Percentiles rank a stretch among this genome's conserved stretches.
phyloP scores from a whole-genome alignment of 2,797 vertebrate genomes.

The Cyclura pinguis region DNA sequence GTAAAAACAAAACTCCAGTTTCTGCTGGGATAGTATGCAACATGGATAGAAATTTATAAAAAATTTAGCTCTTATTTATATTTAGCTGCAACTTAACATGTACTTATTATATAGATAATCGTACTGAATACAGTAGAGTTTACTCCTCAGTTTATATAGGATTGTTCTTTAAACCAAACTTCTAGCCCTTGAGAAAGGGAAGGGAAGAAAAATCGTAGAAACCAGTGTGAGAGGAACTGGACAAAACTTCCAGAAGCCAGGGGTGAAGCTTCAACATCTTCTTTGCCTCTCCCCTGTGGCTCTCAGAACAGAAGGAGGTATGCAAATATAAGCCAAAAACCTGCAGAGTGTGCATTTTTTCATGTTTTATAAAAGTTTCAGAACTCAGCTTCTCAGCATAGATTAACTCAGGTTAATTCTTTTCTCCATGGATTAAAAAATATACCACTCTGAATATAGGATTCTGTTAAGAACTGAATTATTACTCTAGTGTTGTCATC shows the following conservation, averaged over 20 bases:
- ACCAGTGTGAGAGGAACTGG: not conserved
- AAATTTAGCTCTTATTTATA: too few relatives aligned
- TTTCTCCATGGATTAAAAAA: not conserved
- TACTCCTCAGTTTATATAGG: too few relatives aligned
- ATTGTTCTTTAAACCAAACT: too few relatives aligned
- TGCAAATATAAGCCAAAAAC: not conserved
- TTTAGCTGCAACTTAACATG: too few relatives aligned
- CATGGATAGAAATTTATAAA: too few relatives aligned
- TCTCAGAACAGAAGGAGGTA: not conserved
- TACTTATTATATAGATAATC: too few relatives aligned
- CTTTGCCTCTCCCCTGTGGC: not conserved
- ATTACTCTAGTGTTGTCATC: not conserved
- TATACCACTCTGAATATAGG: not conserved
- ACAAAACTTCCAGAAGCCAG: not conserved
- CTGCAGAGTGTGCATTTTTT: not conserved
- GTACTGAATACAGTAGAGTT: too few relatives aligned
- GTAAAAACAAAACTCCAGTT: too few relatives aligned
- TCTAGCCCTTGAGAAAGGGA: too few relatives aligned
- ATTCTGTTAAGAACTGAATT: not conserved
- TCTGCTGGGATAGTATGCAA: too few relatives aligned
- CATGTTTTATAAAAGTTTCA: not conserved
- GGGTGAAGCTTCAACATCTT: not conserved
- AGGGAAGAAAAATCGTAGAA: too few relatives aligned
- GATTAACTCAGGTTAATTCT: not conserved
- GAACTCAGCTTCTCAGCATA: not conserved